Base-by-base conservation (phyloP, 2,797 vertebrate species). In the Ara ararauna region DNA sequence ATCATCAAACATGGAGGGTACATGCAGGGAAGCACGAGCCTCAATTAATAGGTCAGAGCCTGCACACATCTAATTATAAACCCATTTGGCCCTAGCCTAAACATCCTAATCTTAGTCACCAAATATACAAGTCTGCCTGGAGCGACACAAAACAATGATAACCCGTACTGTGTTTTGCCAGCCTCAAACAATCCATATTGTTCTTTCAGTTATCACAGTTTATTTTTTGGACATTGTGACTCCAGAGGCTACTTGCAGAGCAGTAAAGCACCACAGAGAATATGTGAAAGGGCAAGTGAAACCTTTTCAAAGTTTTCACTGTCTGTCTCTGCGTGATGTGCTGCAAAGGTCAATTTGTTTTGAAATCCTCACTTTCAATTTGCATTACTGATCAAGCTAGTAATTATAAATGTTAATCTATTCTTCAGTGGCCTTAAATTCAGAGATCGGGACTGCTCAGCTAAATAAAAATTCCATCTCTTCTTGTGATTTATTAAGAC, bases 271-370 rank as follows among this genome's bases (percentile, higher is more conserved):
- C 67, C 61, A 8, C 5, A 15, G 74, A 91, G 64, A n/a, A 44
- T 30, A 24, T 44, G 44, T 44, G 44, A 44, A 94, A 85, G 90
- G 82, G 90, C 66, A 13, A 81, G 56, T 44, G 77, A 40, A 89
- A 45, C 45, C n/a, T 79, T 73, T 90, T 44, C 44, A 42, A 3
- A 3, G 11, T 66, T 87, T 90, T 87, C 38, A 50, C 73, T 79
- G 44, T 53, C 86, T 90, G 81, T 79, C 92, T 94, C 84, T 3
- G 3, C 50, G 21, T 70, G 88, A 87, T 68, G 30, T 34, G 44
- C 72, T 76, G 72, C 82, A 96, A 96, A 97, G 81, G 83, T 96
- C 97, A 93, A 95, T 90, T 96, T 96, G 67, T 82, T 94, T 78
- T 85, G 91, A 95, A 98, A 93, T 84, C 24, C 26, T 68, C 26